These are phyloP conservation scores for Astreopora myriophthalma DNA, from an alignment of 64 coral and sea anemone genomes.

Conservation along the genomic window DNA sequence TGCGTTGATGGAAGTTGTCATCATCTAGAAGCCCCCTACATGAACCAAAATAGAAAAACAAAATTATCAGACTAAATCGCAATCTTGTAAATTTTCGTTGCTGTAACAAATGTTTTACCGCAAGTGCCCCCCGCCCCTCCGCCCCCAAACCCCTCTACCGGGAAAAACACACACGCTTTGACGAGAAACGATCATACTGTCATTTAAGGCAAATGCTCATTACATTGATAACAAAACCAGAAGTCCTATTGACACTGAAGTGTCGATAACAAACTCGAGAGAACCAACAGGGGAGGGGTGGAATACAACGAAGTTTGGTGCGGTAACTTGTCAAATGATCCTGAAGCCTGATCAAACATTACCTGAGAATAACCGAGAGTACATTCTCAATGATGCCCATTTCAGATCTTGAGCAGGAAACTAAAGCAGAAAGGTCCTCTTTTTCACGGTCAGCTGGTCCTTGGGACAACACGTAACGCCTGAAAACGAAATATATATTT, in stretches of 20 bases:
- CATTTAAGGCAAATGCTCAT: too few species aligned
- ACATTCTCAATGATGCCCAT: constrained; percentile 79
- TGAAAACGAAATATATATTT: too few species aligned
- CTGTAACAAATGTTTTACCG: not conserved
- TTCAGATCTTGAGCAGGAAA: constrained; percentile 73
- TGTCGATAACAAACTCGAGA: too few species aligned
- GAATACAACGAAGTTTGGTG: too few species aligned
- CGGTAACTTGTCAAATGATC: not conserved
- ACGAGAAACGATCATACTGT: not conserved
- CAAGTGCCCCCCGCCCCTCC: too few species aligned
- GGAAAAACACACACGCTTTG: not conserved
- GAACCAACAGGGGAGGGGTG: too few species aligned
- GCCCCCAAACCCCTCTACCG: too few species aligned
- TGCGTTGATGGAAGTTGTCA: constrained; percentile 78
- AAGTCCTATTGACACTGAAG: too few species aligned
- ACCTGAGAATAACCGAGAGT: constrained; percentile 95
- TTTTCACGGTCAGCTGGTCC: constrained; percentile 46
- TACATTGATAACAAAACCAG: too few species aligned
- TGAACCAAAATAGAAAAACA: not conserved
- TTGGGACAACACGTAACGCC: constrained; percentile 81
- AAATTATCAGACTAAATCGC: not conserved
- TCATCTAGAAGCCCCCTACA: constrained; percentile 92
- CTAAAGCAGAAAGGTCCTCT: constrained; percentile 82
- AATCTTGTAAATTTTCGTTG: not conserved
- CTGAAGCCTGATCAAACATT: not conserved